A percentile compares a stretch with the other conserved stretches of the same genome.
These are phyloP conservation scores for Tiliacea citrago DNA, from an alignment of 2,888 invertebrate species.

Conservation along the genomic window DNA sequence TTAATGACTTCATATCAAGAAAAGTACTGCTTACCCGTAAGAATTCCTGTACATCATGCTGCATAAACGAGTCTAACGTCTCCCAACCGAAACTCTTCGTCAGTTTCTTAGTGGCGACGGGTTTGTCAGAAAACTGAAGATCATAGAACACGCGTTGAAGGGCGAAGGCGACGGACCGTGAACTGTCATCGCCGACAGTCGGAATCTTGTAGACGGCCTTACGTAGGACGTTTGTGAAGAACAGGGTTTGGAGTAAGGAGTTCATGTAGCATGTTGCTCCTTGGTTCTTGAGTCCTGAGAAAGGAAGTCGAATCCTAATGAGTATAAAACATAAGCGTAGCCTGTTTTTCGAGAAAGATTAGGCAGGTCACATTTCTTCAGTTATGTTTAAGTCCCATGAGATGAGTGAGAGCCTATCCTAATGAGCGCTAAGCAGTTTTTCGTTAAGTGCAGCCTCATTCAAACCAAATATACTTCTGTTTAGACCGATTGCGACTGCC, in stretches of 20 bases:
- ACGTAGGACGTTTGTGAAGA: constrained; percentile 97
- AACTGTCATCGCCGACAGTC: constrained; percentile 98
- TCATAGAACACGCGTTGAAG: constrained; percentile 99
- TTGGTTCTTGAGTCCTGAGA: constrained; percentile 98
- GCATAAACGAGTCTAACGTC: constrained; percentile 99
- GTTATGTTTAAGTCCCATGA: neutral
- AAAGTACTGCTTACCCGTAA: constrained; percentile 90
- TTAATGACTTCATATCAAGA: neutral
- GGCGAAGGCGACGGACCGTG: constrained; percentile 96
- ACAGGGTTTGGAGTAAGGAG: constrained; percentile 98
- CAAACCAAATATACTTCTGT: neutral
- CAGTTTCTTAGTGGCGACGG: constrained; percentile 99
- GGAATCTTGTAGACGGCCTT: constrained; percentile 99
- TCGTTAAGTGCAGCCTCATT: neutral
- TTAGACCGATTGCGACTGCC: neutral
- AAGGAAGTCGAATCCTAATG: constrained; percentile 28
- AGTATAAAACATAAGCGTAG: neutral
- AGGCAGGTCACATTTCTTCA: neutral
- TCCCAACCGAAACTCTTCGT: constrained; percentile 99
- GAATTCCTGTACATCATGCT: constrained; percentile 98
- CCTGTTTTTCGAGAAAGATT: neutral
- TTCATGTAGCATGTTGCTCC: constrained; percentile 99
- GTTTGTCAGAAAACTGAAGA: constrained; percentile 98
- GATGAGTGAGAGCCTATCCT: neutral
- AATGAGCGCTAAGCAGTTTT: neutral